Percentiles rank a stretch among this genome's conserved stretches.
phyloP scores from a whole-genome alignment of 2,888 invertebrate genomes.

The Oscheius sp. region DNA sequence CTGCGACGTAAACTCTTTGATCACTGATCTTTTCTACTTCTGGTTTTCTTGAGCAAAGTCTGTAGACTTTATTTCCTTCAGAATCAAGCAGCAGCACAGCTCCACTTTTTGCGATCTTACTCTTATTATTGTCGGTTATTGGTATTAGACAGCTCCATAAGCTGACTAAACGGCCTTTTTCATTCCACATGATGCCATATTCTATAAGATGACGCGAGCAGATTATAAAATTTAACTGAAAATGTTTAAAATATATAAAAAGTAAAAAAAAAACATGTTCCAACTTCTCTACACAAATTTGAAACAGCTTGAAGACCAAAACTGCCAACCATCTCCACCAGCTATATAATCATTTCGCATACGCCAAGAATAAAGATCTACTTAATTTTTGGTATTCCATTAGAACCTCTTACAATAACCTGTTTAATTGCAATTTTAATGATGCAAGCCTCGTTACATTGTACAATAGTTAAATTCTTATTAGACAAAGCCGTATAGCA shows the following conservation, averaged over 20 bases:
- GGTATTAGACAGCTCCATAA: not conserved
- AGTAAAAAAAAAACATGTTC: not conserved
- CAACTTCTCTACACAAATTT: not conserved
- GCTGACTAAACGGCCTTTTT: not conserved
- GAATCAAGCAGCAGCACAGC: not conserved
- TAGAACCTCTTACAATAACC: too few species aligned
- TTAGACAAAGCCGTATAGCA: too few species aligned
- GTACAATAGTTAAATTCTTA: too few species aligned
- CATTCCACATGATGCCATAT: slow-evolving; percentile 7
- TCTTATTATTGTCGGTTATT: not conserved
- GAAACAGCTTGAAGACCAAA: slow-evolving; percentile 8
- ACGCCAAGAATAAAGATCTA: not conserved
- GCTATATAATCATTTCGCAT: too few species aligned
- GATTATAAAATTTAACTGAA: slow-evolving; percentile 19
- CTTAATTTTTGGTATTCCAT: not conserved
- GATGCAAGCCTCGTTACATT: too few species aligned
- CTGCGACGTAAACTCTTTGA: too few species aligned
- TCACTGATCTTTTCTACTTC: not conserved
- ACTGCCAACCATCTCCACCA: not conserved
- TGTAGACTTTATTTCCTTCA: not conserved
- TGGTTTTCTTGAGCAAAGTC: not conserved
- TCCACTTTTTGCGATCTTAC: not conserved
- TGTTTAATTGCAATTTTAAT: too few species aligned
- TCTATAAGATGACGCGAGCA: slow-evolving; percentile 5
- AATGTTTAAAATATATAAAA: not conserved